Evolutionary conservation across 2,797 vertebrate genomes (phyloP).

Genomic region (Mormyrops attenuatus): DNA sequence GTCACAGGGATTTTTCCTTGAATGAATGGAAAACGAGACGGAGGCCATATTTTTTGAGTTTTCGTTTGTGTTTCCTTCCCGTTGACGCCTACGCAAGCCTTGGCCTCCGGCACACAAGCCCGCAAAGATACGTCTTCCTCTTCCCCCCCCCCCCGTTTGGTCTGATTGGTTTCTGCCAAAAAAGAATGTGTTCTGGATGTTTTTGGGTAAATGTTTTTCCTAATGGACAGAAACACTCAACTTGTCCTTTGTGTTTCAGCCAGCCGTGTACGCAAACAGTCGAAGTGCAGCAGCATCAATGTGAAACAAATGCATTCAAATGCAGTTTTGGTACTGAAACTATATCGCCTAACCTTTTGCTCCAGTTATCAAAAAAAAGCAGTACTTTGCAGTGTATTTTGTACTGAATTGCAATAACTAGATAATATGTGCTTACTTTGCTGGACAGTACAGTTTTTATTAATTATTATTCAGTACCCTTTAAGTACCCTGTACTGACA

Average conservation of each 20-base stretch:
- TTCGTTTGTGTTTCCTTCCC: neutral
- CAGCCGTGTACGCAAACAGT: neutral
- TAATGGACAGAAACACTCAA: neutral
- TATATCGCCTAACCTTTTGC: constrained; percentile 40
- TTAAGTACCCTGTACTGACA: constrained; percentile 52
- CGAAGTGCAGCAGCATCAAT: neutral
- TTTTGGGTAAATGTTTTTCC: neutral
- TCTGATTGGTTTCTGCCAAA: neutral
- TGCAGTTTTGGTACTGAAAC: constrained; percentile 44
- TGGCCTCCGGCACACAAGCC: neutral
- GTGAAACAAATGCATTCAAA: neutral
- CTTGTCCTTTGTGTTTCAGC: neutral
- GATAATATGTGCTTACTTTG: constrained; percentile 60
- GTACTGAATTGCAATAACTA: constrained; percentile 62
- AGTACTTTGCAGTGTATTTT: constrained; percentile 49
- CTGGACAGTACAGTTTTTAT: constrained; percentile 55
- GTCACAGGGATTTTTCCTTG: neutral
- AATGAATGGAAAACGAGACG: neutral
- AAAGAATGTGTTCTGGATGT: neutral
- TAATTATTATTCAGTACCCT: constrained; percentile 62
- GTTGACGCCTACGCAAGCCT: neutral
- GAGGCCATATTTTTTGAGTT: neutral
- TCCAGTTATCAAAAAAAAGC: constrained; percentile 49
- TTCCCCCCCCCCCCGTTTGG: neutral
- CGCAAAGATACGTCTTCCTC: neutral